A percentile compares a stretch with the other conserved stretches of the same genome.
Conservation (phyloP, 2,797 vertebrate genomes). For the Cuculus canorus region DNA sequence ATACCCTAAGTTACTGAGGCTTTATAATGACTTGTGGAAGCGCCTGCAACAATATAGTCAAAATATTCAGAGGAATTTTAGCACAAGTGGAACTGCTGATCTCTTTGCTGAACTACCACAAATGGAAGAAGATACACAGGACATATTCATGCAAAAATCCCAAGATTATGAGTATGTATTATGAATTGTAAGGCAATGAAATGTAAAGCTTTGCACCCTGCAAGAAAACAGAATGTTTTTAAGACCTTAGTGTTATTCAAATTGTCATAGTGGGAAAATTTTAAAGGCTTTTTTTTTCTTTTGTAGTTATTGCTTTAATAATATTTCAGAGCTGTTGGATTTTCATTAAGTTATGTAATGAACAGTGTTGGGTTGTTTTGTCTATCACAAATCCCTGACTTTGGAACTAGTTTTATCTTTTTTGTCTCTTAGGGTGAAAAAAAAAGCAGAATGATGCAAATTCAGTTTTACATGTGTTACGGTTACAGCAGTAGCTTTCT, state of each 20-base stretch:
- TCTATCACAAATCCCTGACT: neutral
- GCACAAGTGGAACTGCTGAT: constrained; percentile 78
- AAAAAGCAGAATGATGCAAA: neutral
- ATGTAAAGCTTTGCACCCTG: neutral
- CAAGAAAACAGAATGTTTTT: neutral
- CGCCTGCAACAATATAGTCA: constrained; percentile 92
- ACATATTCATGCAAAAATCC: constrained; percentile 86
- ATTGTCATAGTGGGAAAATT: neutral
- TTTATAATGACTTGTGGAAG: constrained; percentile 97
- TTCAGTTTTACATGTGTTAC: neutral
- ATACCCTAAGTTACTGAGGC: constrained; percentile 92
- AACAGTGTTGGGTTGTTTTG: neutral
- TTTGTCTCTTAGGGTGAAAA: neutral
- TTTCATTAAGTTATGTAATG: neutral
- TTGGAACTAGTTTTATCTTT: neutral
- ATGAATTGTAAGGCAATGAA: neutral
- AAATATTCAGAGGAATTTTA: constrained; percentile 86
- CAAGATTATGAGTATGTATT: constrained; percentile 89
- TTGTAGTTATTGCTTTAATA: neutral
- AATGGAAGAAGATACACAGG: constrained; percentile 83
- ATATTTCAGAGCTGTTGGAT: neutral
- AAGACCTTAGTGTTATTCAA: neutral
- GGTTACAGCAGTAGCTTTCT: neutral
- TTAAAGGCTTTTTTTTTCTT: neutral
- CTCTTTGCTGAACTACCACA: constrained; percentile 78